Evolutionary conservation across 2,888 invertebrate species (phyloP).

Genomic region (Linnaemya vulpina): DNA sequence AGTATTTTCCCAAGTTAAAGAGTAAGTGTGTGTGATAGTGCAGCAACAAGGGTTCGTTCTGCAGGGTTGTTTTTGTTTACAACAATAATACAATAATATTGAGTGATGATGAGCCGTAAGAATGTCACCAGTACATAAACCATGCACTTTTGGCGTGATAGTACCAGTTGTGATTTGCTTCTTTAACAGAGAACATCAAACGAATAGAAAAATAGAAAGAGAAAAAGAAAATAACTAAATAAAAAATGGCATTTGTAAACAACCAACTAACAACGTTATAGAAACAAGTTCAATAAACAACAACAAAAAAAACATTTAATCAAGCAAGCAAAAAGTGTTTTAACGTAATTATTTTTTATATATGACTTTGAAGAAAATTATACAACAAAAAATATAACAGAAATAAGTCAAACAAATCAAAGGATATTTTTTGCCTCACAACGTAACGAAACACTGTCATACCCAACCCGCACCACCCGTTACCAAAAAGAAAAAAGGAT

Average conservation of each 20-base stretch:
- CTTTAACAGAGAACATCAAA: constrained; percentile 78
- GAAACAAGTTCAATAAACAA: constrained; percentile 54
- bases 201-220: constrained; percentile 17
- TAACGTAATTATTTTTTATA: constrained; percentile 69
- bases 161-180: constrained; percentile 83
- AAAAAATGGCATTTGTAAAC: constrained; percentile 26
- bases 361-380: constrained; percentile 33
- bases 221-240: constrained; percentile 28
- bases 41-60: constrained; percentile 62
- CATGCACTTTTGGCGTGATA: constrained; percentile 80
- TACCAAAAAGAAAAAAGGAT: constrained; percentile 48
- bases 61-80: constrained; percentile 58
- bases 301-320: constrained; percentile 47
- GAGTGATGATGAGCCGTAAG: constrained; percentile 41
- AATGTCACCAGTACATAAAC: constrained; percentile 77
- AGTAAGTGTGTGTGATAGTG: constrained; percentile 51
- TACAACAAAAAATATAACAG: constrained; percentile 39
- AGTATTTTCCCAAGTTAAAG: constrained; percentile 55
- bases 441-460: constrained; percentile 3
- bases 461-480: background rate
- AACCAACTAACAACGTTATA: constrained; percentile 52
- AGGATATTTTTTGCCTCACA: constrained; percentile 66
- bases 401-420: constrained; percentile 59
- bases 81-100: constrained; percentile 30
- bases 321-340: constrained; percentile 74